phyloP scores from a whole-genome alignment of 2,113 vertebrate genomes.

The Callipepla squamata region DNA sequence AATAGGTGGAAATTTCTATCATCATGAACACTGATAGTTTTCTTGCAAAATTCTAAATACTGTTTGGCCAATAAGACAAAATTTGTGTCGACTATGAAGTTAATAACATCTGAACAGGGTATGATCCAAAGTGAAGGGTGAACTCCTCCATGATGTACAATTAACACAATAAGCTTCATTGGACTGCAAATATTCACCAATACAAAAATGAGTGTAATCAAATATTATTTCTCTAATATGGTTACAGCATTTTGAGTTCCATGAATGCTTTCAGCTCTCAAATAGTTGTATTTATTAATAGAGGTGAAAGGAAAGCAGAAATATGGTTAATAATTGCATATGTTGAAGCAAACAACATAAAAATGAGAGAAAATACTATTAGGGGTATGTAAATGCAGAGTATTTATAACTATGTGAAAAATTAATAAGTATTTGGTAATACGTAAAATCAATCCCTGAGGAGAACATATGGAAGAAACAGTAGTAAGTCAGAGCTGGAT shows the following conservation, averaged over 20 bases:
- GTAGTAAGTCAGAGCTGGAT: background rate
- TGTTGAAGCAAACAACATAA: background rate
- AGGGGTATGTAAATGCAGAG: background rate
- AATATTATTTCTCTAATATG: background rate
- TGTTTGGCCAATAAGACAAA: background rate
- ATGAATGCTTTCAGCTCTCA: background rate
- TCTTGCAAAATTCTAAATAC: background rate
- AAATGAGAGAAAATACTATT: background rate
- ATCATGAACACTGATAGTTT: background rate
- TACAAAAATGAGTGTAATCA: background rate
- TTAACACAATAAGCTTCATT: background rate
- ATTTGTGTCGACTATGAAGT: background rate
- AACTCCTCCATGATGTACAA: background rate
- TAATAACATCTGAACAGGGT: background rate
- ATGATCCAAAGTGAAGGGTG: accelerated
- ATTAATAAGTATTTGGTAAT: background rate
- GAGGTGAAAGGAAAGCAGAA: background rate
- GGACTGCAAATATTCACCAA: background rate
- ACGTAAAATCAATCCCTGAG: background rate
- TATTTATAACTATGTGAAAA: background rate
- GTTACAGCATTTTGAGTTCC: background rate
- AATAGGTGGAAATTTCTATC: background rate
- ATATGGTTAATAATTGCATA: background rate
- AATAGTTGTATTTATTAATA: background rate
- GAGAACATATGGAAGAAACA: background rate